Evolutionary conservation across 2,888 invertebrate species (phyloP), one percentile per base, ranked within the genome.

Genomic region (Epinotia nisella): DNA sequence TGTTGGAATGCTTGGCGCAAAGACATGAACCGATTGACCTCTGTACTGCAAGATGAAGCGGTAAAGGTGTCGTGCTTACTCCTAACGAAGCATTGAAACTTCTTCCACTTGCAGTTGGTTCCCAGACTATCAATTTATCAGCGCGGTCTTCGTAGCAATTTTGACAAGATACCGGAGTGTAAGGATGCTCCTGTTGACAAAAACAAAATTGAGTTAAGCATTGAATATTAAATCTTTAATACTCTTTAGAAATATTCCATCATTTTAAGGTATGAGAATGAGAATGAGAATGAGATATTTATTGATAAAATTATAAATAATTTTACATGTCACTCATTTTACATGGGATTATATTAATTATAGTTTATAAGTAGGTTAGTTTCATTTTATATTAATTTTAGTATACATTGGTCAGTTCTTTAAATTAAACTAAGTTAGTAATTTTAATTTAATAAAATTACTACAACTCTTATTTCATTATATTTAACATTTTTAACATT

Each of bases 81-180:
- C 88, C 87, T 56, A 86, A 75, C 1, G 90, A 83, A 15, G 82
- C 80, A 49, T 93, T 93, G 0, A 82, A 82, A 70, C 83, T 76
- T 77, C 85, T 90, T 0, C 85, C 84, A 2, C 82, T 82, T 0
- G 94, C 92, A 9, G 94, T 84, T 0, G 96, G 96, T 83, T 97
- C 97, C 96, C 97, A 97, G 55, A 97, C 95, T 17, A 97, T 95
- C 45, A 98, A 89, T 81, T 97, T 97, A 81, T 98, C 98, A 21
- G 97, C 97, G 11, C 97, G 95, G 79, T 98, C 97, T 85, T 97
- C 97, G 89, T 97, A 96, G 79, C 98, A 98, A 77, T 97, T 96
- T n/a, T 96, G 96, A 82, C 98, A 97, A 58, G 97, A 96, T 0
- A 96, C 96, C 61, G 96, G 95, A 75, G 96, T 96, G 83, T 96